Conservation (phyloP, 2,888 invertebrate genomes). For the Agriopis marginaria region DNA sequence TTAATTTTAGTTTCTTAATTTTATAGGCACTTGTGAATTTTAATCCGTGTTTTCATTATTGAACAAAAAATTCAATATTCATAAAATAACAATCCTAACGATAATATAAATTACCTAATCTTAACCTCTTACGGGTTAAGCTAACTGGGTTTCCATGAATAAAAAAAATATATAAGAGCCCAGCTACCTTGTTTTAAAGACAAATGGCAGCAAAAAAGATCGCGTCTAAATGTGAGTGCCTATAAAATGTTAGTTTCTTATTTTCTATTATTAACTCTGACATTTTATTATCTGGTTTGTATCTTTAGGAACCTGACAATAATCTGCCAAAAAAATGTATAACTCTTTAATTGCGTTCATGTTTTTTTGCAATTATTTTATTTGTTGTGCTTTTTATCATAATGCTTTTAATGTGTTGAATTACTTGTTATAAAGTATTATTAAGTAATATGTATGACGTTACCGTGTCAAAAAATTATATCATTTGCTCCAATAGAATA, state of each 20-base stretch:
- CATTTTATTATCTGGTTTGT: constrained; percentile 48
- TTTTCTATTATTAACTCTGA: constrained; percentile 43
- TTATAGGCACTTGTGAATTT: not conserved
- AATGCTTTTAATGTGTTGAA: constrained; percentile 58
- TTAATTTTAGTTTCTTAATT: constrained; percentile 69
- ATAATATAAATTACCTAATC: no score
- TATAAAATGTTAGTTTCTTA: constrained; percentile 24
- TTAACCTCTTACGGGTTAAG: no score
- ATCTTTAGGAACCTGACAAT: constrained; percentile 38
- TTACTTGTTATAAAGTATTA: constrained; percentile 44
- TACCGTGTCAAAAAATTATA: constrained; percentile 43
- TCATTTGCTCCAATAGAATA: constrained; percentile 54
- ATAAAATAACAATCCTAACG: no score
- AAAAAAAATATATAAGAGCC: no score
- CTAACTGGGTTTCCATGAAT: no score
- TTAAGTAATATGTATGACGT: constrained; percentile 39
- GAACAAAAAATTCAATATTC: not conserved
- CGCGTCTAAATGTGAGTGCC: not conserved
- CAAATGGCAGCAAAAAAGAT: not conserved
- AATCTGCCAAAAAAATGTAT: constrained; percentile 43
- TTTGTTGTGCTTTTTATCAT: constrained; percentile 57
- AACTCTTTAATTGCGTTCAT: constrained; percentile 37
- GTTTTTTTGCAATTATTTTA: constrained; percentile 42
- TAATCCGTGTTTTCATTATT: not conserved
- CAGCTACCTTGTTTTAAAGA: no score